Percentiles rank a stretch among this genome's conserved stretches.
These are phyloP conservation scores for Numenius arquata DNA, from an alignment of 2,113 vertebrate genomes.

Conservation along the genomic window DNA sequence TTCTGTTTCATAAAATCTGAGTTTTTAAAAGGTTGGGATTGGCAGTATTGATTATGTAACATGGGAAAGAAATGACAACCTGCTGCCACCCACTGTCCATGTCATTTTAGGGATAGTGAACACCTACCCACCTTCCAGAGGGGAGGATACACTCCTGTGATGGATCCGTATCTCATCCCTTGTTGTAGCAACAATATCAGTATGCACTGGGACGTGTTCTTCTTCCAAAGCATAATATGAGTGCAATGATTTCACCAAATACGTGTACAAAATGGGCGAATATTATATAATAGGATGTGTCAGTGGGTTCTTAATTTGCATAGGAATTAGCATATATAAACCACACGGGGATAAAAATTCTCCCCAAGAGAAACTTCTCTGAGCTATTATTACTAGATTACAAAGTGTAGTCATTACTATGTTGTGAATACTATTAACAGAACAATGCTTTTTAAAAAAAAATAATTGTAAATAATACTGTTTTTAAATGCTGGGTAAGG, in stretches of 20 bases:
- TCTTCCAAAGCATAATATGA: background rate
- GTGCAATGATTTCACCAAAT: constrained; percentile 10
- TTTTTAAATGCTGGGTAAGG: background rate
- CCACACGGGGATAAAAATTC: background rate
- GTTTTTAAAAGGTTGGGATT: background rate
- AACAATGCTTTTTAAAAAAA: background rate
- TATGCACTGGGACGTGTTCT: background rate
- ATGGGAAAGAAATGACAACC: background rate
- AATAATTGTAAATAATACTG: background rate
- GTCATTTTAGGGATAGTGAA: background rate
- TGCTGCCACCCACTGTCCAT: constrained; percentile 35
- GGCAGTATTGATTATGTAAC: background rate
- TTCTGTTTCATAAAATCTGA: background rate
- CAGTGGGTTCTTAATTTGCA: constrained; percentile 31
- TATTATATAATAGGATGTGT: constrained; percentile 29
- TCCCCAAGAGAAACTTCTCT: background rate
- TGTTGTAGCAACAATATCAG: background rate
- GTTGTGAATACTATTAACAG: background rate
- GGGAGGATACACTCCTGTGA: background rate
- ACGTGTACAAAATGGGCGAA: background rate
- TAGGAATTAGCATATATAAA: constrained; percentile 17
- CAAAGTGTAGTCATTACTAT: background rate
- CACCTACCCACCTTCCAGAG: background rate
- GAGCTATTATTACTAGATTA: constrained; percentile 9
- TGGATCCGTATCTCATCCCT: background rate